phyloP scores from a whole-genome alignment of 2,113 vertebrate species.

The Trogon melanurus region DNA sequence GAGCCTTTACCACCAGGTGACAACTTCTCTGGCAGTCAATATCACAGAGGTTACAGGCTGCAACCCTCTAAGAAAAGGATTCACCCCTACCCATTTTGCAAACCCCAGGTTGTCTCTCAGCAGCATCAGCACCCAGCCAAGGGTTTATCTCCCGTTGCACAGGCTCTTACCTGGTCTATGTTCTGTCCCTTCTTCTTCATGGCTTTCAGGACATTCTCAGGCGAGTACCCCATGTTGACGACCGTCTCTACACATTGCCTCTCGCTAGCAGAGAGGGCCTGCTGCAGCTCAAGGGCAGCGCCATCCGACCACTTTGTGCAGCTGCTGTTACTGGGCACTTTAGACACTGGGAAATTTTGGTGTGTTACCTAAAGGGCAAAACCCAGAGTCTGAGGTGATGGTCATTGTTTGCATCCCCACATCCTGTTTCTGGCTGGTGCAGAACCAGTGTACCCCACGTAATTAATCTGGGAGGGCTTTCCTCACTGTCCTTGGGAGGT shows the following conservation, averaged over 20 bases:
- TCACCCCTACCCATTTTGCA: background rate
- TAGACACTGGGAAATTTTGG: constrained; percentile 70
- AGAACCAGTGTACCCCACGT: background rate
- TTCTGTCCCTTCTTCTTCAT: constrained; percentile 97
- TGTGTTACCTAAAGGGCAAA: constrained; percentile 59
- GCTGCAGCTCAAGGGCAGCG: constrained; percentile 62
- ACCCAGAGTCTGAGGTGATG: background rate
- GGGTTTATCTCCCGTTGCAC: background rate
- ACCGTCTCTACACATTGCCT: constrained; percentile 91
- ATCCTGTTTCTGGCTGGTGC: background rate
- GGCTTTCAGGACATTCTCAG: constrained; percentile 90
- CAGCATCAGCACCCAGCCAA: background rate
- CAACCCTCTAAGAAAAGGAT: background rate
- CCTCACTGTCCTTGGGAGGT: background rate
- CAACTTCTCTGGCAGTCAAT: background rate
- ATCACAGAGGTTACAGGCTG: background rate
- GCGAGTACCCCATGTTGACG: constrained; percentile 94
- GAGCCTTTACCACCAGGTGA: background rate
- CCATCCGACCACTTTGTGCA: background rate
- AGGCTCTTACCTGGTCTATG: constrained; percentile 88
- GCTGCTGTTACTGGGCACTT: constrained; percentile 77
- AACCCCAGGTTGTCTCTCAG: background rate
- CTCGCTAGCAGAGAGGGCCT: constrained; percentile 85
- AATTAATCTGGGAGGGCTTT: background rate
- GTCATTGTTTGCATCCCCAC: background rate